Base-by-base conservation (phyloP, 2,888 invertebrate genomes). In the Harpagoxenus sublaevis region DNA sequence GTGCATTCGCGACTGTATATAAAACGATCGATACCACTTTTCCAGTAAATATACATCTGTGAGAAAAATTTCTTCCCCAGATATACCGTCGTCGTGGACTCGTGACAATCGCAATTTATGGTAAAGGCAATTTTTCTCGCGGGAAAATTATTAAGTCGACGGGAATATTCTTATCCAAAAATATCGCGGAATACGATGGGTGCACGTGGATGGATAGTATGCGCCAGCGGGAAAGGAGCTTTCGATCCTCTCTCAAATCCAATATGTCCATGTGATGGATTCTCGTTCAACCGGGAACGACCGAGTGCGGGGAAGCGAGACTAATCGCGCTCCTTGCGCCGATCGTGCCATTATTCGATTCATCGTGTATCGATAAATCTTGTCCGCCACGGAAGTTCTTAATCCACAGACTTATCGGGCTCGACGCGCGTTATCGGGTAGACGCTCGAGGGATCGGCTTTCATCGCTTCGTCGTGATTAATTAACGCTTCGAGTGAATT, bases 341-440 rank as follows among this genome's bases (percentile, higher is more conserved):
- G 28, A 79, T 79, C 60, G 79, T 35, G 60, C 60, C 48, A 71
- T 81, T 81, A 81, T 74, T 57, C 77, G 71, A 57, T 84, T 86
- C 66, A 86, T 88, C 75, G 83, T 65, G 68, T 75, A 81, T 84
- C 88, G 88, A 86, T 86, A 73, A 81, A 88, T 84, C 77, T 84
- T 71, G 39, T 28, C 23, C 70, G 51, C 48, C 18, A 15, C 15
- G 15, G 28, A 42, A 55, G 55, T 63, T 83, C 63, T 57, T 53
- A 70, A 60, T 73, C 70, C 74, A 45, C 18, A 10, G 31, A 53
- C 70, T 70, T 74, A 83, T 77, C 77, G 28, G 28, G 48, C 83
- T 55, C 35, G 77, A 57, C 83, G 77, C 39, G 35, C 39, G 35
- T 53, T 42, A 83, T 68, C 79, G 48, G 78, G 42, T 5, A 51